Evolutionary conservation across 2,888 invertebrate genomes (phyloP).

Genomic region (Acrobasis suavella): DNA sequence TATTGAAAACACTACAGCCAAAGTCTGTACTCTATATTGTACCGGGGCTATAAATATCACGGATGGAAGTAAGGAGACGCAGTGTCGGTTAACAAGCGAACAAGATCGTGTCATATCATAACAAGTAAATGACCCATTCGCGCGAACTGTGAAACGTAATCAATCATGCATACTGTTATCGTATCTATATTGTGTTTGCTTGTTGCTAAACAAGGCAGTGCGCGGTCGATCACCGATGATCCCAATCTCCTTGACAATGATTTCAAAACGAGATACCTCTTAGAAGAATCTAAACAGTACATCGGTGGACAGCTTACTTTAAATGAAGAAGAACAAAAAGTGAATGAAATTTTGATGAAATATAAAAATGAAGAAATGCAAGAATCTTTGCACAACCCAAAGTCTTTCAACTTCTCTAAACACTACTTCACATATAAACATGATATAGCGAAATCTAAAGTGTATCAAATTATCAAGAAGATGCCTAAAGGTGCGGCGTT

Average conservation of each 20-base stretch:
- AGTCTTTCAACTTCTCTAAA: slow-evolving; percentile 83
- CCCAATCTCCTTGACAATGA: neutral
- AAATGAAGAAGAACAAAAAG: slow-evolving; percentile 69
- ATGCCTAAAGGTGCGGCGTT: slow-evolving; percentile 90
- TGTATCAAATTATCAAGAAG: slow-evolving; percentile 84
- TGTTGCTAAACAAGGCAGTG: slow-evolving; percentile 34
- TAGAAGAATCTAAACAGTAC: slow-evolving; percentile 66
- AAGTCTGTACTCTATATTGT: slow-evolving; percentile 12
- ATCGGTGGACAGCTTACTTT: slow-evolving; percentile 78
- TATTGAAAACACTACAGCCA: slow-evolving; percentile 6
- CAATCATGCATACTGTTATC: slow-evolving; percentile 37
- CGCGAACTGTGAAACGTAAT: slow-evolving; percentile 25
- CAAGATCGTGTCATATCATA: slow-evolving; percentile 17
- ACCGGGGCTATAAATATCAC: slow-evolving; percentile 13
- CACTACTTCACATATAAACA: slow-evolving; percentile 85
- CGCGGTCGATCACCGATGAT: slow-evolving; percentile 32
- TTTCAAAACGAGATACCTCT: slow-evolving; percentile 37
- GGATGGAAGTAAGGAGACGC: slow-evolving; percentile 6
- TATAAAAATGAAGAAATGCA: slow-evolving; percentile 79
- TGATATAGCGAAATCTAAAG: slow-evolving; percentile 83
- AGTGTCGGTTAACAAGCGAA: slow-evolving; percentile 17
- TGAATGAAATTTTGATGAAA: slow-evolving; percentile 82
- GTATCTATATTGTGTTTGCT: slow-evolving; percentile 38
- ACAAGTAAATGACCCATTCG: slow-evolving; percentile 25
- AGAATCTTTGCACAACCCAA: slow-evolving; percentile 70